Evolutionary conservation across 2,113 vertebrate species (phyloP).

Genomic region (Myotis brandtii): DNA sequence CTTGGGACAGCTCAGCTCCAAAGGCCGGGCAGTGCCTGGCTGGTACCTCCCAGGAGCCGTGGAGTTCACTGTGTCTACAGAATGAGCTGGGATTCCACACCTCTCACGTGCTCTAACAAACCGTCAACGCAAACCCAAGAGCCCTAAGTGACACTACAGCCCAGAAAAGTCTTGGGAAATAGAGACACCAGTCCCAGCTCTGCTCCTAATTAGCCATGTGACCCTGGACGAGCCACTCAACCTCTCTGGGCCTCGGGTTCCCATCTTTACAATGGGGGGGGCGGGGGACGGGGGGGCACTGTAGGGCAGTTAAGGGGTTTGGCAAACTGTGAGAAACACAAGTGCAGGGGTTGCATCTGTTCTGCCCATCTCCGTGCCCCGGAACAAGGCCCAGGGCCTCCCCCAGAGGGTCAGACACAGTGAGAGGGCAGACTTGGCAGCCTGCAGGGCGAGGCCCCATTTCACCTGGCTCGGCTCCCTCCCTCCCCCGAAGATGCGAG

Average conservation of each 20-base stretch:
- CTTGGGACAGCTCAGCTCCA: neutral
- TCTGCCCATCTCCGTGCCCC: rapidly evolving
- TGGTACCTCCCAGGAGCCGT: neutral
- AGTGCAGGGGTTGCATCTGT: neutral
- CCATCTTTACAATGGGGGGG: no score
- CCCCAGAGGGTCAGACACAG: no score
- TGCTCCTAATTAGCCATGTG: neutral
- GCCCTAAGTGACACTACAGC: rapidly evolving
- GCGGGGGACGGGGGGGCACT: neutral
- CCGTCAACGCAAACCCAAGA: rapidly evolving
- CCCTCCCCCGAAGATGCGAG: rapidly evolving
- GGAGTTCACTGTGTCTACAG: rapidly evolving
- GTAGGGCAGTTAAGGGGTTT: rapidly evolving
- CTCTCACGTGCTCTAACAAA: rapidly evolving
- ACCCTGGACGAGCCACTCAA: neutral
- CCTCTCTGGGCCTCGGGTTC: neutral
- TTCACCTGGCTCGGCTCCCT: neutral
- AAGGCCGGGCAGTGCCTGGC: neutral
- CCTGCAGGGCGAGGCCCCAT: rapidly evolving
- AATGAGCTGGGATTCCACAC: rapidly evolving
- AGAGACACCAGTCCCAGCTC: neutral
- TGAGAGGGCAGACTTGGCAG: no score
- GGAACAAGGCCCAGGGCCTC: neutral
- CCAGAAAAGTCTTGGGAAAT: neutral
- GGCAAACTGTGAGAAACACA: neutral